Base-by-base conservation (phyloP, 1,140 invertebrate species). In the Drosophila eugracilis region DNA sequence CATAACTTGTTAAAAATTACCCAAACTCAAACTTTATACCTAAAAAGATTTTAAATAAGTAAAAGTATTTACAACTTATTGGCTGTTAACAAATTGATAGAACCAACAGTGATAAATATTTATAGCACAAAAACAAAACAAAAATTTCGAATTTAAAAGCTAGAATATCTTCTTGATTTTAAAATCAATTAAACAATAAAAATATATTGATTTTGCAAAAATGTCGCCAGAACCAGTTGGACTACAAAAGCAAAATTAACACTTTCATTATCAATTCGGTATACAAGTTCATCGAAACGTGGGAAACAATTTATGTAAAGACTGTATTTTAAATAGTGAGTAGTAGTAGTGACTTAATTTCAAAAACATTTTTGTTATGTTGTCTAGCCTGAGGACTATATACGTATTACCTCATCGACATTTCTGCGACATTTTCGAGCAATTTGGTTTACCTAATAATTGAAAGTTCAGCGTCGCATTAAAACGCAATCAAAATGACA, bases 401-500 rank as follows among this genome's bases (percentile, higher is more conserved):
- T n/a, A n/a, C n/a, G n/a, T n/a, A 45, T 83, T 84, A 57, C 75
- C 32, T 62, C 37, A 75, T 24, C 17, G n/a, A n/a, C n/a, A 15
- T 10, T n/a, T 26, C 30, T 47, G 24, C 41, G 39, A 48, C 47
- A 45, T 26, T 75, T 75, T 73, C 41, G 41, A 30, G 42, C 58
- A 69, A 54, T 63, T 78, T 63, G 21, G 70, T 75, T 84, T 73
- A 75, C 54, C 58, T 75, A 55, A 86, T 76, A 63, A 79, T 58
- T 66, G 81, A 74, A 74, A 63, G 70, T 74, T 70, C 32, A 41
- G 21, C 42, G 19, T n/a, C 44, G 69, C 42, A 85, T 85, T 76
- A 86, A 84, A 84, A 52, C 55, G 62, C 72, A 73, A 85, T 86
- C 76, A 85, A 79, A 80, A 63, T 80, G 72, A 74, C 70, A 74